Evolutionary conservation across 2,797 vertebrate species (phyloP).

Genomic region (Tangara arthus): DNA sequence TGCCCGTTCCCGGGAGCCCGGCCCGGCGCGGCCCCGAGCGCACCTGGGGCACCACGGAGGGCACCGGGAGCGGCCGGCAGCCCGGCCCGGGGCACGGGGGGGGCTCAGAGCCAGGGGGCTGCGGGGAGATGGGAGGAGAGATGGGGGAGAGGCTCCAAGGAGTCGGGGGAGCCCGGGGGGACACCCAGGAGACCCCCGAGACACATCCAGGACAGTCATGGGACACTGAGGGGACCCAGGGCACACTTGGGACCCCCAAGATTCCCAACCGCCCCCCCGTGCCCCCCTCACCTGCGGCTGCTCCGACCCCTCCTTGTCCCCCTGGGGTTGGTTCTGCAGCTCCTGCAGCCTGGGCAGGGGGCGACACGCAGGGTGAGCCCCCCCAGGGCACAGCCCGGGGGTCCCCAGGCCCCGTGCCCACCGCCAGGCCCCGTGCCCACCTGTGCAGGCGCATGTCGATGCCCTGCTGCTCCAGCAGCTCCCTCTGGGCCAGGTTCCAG

Average conservation of each 20-base stretch:
- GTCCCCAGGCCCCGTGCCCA: not conserved
- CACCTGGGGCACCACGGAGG: not conserved
- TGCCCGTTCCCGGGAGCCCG: not conserved
- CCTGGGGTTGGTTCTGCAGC: not conserved
- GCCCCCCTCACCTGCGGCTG: not conserved
- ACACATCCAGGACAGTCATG: no score
- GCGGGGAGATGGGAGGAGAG: not conserved
- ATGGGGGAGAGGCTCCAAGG: no score
- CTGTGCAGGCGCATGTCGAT: not conserved
- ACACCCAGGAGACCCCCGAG: no score
- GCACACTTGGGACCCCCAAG: not conserved
- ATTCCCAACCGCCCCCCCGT: not conserved
- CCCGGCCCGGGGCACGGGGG: not conserved
- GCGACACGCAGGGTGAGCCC: not conserved
- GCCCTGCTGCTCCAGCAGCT: not conserved
- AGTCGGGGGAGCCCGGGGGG: no score
- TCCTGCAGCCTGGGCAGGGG: not conserved
- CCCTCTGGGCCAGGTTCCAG: not conserved
- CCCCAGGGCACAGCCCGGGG: rapidly evolving
- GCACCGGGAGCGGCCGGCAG: not conserved
- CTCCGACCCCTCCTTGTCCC: not conserved
- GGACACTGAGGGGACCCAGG: no score
- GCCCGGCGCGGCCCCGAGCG: not conserved
- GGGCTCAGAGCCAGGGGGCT: not conserved
- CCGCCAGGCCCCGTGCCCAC: not conserved